phyloP scores from a whole-genome alignment of 92 coral and sea anemone species.

The Umimayanthus chanpuru region DNA sequence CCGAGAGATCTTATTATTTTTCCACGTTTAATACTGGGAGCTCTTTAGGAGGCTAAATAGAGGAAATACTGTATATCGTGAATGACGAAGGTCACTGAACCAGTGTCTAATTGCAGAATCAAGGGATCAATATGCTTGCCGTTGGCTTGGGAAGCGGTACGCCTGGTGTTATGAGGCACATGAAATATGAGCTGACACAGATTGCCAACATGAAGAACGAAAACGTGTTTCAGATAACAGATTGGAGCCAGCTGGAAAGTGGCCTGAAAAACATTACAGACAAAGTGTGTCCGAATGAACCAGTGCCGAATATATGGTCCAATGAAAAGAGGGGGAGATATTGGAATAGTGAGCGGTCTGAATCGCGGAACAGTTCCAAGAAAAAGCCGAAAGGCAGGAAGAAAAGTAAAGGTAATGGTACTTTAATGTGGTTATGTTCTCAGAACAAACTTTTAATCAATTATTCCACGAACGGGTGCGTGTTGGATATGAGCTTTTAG shows the following conservation, averaged over 20 bases:
- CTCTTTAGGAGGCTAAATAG: too few species aligned
- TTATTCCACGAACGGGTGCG: too few species aligned
- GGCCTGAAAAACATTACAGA: not conserved
- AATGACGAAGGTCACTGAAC: not conserved
- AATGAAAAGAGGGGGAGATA: not conserved
- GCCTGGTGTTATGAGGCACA: not conserved
- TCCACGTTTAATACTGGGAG: too few species aligned
- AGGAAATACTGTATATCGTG: too few species aligned
- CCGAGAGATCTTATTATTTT: too few species aligned
- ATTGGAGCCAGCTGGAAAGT: constrained; percentile 34
- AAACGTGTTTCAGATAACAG: constrained; percentile 8
- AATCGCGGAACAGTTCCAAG: not conserved
- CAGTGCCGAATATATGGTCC: not conserved
- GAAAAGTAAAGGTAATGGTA: not conserved
- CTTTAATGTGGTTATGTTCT: too few species aligned
- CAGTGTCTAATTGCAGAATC: not conserved
- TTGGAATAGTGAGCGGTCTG: not conserved
- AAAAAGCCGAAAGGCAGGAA: too few species aligned
- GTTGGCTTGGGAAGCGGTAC: not conserved
- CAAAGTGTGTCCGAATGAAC: not conserved
- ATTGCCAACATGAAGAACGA: constrained; percentile 18
- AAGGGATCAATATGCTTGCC: not conserved
- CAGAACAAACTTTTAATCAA: too few species aligned
- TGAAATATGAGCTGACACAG: not conserved
- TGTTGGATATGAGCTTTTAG: too few species aligned